Conservation (phyloP, 2,797 vertebrate species). For the Danio tinwini region DNA sequence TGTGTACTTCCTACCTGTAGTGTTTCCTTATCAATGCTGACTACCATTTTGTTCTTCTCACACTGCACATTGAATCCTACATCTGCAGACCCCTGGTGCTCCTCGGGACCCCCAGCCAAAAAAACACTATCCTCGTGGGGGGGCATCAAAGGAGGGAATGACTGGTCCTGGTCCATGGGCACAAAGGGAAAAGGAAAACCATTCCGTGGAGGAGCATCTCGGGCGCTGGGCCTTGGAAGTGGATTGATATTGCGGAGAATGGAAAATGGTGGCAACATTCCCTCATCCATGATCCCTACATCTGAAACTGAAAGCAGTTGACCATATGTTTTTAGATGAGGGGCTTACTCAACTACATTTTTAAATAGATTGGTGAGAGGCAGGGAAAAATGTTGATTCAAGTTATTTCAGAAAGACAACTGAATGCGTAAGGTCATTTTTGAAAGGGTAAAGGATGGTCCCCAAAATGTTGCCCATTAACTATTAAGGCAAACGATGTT, state of each 20-base stretch:
- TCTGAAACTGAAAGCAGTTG: constrained; percentile 66
- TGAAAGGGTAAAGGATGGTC: too few species aligned
- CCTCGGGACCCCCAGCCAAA: constrained; percentile 76
- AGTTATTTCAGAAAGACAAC: too few species aligned
- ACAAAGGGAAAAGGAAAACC: constrained; percentile 75
- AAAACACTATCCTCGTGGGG: constrained; percentile 52
- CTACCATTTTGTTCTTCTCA: constrained; percentile 86
- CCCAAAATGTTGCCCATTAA: too few species aligned
- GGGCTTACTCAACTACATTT: too few species aligned
- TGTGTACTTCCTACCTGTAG: constrained; percentile 82
- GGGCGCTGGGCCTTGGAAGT: constrained; percentile 67
- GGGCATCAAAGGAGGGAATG: constrained; percentile 50
- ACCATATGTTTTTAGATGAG: background rate
- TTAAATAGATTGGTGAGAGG: too few species aligned
- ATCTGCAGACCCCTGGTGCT: constrained; percentile 78
- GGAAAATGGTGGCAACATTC: constrained; percentile 79
- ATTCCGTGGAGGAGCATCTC: constrained; percentile 66
- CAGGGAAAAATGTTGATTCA: too few species aligned
- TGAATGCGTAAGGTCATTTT: too few species aligned
- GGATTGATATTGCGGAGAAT: constrained; percentile 75
- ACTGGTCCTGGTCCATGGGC: constrained; percentile 59
- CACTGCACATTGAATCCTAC: constrained; percentile 85
- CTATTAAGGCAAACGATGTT: too few species aligned
- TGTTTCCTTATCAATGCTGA: constrained; percentile 87
- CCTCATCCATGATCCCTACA: constrained; percentile 66